Percentiles rank a stretch among this genome's conserved stretches.
phyloP scores from a whole-genome alignment of 2,888 invertebrate genomes.

The Macroteleia sp. region DNA sequence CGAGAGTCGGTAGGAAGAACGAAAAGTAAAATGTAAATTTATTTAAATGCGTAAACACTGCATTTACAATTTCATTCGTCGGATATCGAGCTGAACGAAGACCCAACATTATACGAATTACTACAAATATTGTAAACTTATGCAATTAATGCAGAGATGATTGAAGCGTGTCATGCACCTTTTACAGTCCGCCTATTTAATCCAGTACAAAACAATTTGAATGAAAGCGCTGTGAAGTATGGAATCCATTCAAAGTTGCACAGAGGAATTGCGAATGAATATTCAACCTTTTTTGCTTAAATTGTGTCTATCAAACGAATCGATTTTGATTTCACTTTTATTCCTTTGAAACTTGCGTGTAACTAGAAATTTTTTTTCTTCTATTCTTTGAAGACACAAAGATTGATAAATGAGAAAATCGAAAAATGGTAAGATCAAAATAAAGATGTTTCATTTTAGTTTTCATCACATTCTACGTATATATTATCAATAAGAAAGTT shows the following conservation, averaged over 20 bases:
- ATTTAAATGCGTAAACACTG: slow-evolving; percentile 65
- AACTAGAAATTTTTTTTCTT: not conserved
- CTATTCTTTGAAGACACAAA: too few relatives aligned
- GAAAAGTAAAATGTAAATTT: slow-evolving; percentile 61
- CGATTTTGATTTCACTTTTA: slow-evolving; percentile 14
- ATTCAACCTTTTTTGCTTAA: slow-evolving; percentile 25
- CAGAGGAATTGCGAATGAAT: slow-evolving; percentile 35
- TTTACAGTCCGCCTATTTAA: slow-evolving; percentile 23
- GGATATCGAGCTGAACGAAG: slow-evolving; percentile 16
- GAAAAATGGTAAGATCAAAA: too few relatives aligned
- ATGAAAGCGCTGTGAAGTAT: slow-evolving; percentile 7
- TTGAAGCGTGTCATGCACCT: slow-evolving; percentile 44
- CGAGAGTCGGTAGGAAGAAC: slow-evolving; percentile 21
- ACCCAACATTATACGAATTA: slow-evolving; percentile 29
- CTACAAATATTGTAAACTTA: slow-evolving; percentile 36
- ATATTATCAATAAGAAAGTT: too few relatives aligned
- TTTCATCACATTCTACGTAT: too few relatives aligned
- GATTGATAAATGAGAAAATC: too few relatives aligned
- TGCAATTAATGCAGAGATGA: slow-evolving; percentile 51
- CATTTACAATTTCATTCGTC: slow-evolving; percentile 52
- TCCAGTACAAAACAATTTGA: slow-evolving; percentile 6
- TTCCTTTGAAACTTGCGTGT: not conserved
- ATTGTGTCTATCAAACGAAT: slow-evolving; percentile 20
- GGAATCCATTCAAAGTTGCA: slow-evolving; percentile 3
- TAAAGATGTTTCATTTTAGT: too few relatives aligned